A percentile compares a stretch with the other conserved stretches of the same genome.
These are phyloP conservation scores for Saccostrea glomerata DNA, from an alignment of 1,140 invertebrate species.

Conservation along the genomic window DNA sequence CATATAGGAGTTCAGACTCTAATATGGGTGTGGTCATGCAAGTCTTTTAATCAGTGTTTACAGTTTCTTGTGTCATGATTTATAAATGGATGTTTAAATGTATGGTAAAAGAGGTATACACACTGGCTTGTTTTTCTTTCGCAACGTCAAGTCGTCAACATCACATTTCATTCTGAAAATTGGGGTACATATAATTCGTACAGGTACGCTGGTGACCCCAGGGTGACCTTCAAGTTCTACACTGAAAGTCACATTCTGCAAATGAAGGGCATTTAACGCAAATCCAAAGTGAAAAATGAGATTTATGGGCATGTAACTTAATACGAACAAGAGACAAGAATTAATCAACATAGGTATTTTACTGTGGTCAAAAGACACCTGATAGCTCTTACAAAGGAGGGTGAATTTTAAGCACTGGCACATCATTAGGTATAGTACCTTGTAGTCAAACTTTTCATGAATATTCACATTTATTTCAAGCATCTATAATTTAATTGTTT, in stretches of 20 bases:
- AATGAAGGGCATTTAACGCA: conserved; percentile 11
- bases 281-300: conserved; percentile 11
- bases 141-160: too few species aligned
- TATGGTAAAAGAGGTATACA: too few species aligned
- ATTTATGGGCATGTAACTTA: conserved; percentile 14
- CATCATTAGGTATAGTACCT: not conserved
- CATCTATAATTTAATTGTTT: not conserved
- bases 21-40: too few species aligned
- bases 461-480: not conserved
- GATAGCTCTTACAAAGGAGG: not conserved
- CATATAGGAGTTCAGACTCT: too few species aligned
- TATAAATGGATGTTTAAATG: too few species aligned
- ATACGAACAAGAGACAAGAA: not conserved
- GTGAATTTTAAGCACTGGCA: not conserved
- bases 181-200: not conserved
- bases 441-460: not conserved
- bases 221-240: not conserved
- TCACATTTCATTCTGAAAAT: not conserved
- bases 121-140: too few species aligned
- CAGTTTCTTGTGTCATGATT: too few species aligned
- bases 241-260: conserved; percentile 33
- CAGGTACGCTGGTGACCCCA: not conserved
- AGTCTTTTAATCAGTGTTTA: too few species aligned
- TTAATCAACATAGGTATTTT: not conserved
- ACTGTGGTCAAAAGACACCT: not conserved